A percentile compares a stretch with the other conserved stretches of the same genome.
Evolutionary conservation across 2,888 invertebrate genomes (phyloP).

Genomic region (Empis stercorea): DNA sequence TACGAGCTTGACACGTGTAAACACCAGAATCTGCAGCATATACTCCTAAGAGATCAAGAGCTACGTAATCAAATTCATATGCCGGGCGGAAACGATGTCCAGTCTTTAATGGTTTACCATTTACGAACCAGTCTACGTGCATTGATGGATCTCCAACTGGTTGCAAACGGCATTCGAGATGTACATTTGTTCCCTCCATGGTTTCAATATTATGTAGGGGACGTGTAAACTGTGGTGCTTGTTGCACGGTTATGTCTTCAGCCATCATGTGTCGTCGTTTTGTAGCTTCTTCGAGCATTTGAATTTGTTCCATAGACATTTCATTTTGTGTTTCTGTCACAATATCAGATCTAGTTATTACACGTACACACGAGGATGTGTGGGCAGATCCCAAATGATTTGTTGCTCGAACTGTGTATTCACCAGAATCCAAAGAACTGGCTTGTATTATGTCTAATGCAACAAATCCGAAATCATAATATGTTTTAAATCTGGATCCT

Average conservation of each 20-base stretch:
- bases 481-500: constrained; percentile 84
- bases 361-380: constrained; percentile 79
- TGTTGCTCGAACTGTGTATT: constrained; percentile 86
- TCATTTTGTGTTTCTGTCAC: constrained; percentile 86
- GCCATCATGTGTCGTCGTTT: constrained; percentile 55
- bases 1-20: constrained; percentile 89
- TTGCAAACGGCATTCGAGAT: constrained; percentile 80
- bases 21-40: constrained; percentile 96
- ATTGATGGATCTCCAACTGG: constrained; percentile 85
- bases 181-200: constrained; percentile 81
- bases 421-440: constrained; percentile 87
- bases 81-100: constrained; percentile 92
- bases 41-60: constrained; percentile 87
- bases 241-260: constrained; percentile 72
- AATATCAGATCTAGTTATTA: constrained; percentile 68
- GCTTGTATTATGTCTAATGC: constrained; percentile 91
- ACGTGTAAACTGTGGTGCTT: constrained; percentile 78
- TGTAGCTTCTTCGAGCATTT: constrained; percentile 71
- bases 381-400: constrained; percentile 89
- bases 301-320: constrained; percentile 82
- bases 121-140: constrained; percentile 93
- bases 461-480: constrained; percentile 95
- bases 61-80: constrained; percentile 94
- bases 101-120: constrained; percentile 81
- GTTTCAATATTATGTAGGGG: constrained; percentile 81